Conservation (phyloP, 2,888 invertebrate species). For the Spisula solida region DNA sequence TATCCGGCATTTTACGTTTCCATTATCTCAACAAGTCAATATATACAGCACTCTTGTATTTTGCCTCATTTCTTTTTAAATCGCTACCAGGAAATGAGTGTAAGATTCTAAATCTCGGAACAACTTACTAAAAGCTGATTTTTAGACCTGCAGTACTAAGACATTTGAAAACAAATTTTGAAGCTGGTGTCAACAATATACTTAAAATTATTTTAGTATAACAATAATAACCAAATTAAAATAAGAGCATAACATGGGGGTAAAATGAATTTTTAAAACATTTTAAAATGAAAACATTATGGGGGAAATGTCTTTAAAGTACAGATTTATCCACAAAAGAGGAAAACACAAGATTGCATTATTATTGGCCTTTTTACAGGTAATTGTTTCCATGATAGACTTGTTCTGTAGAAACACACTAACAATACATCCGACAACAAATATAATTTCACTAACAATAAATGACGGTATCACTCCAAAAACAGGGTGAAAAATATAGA, state of each 20-base stretch:
- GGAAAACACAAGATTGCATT: conserved; percentile 19
- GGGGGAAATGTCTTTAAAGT: background rate
- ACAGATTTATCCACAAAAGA: background rate
- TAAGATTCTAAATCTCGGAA: no score
- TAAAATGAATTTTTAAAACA: background rate
- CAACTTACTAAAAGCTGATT: no score
- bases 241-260: background rate
- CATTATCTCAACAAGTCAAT: background rate
- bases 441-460: conserved; percentile 33
- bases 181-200: background rate
- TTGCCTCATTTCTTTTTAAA: background rate
- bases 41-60: background rate
- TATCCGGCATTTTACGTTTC: background rate
- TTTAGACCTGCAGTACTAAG: no score
- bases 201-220: background rate
- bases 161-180: no score
- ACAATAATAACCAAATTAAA: background rate
- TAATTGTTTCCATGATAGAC: conserved; percentile 44
- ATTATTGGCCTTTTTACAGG: background rate
- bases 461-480: conserved; percentile 24
- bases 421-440: conserved; percentile 33
- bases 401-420: conserved; percentile 16
- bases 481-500: conserved; percentile 21
- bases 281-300: background rate
- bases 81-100: background rate